A percentile compares a stretch with the other conserved stretches of the same genome.
These are phyloP conservation scores for Sebastes oblongus DNA, from an alignment of 2,797 vertebrate species.

Conservation along the genomic window DNA sequence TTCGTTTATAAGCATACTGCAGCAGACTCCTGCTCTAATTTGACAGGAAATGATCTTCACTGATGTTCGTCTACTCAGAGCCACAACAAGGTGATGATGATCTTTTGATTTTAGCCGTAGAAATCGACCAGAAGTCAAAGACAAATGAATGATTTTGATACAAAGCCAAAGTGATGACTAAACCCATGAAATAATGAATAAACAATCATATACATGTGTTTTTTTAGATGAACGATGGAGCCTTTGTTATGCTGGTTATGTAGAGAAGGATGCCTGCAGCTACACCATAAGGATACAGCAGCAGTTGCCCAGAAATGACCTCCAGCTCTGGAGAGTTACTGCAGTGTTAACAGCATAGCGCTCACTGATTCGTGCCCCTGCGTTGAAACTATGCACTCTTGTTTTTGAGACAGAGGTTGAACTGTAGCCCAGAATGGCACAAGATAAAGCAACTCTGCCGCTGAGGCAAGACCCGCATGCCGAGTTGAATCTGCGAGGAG, in stretches of 20 bases:
- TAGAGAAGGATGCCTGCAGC: slow-evolving; percentile 1
- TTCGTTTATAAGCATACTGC: slow-evolving; percentile 34
- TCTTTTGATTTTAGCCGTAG: background rate
- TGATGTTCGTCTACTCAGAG: slow-evolving; percentile 2
- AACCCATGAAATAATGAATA: background rate
- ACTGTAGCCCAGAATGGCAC: slow-evolving; percentile 7
- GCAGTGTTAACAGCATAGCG: slow-evolving; percentile 6
- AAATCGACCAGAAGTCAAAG: background rate
- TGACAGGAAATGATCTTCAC: slow-evolving; percentile 17
- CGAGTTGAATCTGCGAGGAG: slow-evolving; percentile 13
- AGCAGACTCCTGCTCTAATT: slow-evolving; percentile 1
- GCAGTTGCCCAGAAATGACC: slow-evolving; percentile 20
- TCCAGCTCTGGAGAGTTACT: slow-evolving; percentile 1
- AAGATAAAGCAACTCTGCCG: slow-evolving; percentile 32
- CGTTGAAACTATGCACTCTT: slow-evolving; percentile 4
- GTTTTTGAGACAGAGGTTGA: slow-evolving; percentile 32
- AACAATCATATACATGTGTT: background rate
- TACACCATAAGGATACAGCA: background rate
- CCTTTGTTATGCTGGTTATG: background rate
- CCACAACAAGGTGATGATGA: background rate
- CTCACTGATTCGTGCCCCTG: background rate
- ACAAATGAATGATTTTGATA: background rate
- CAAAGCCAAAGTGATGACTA: background rate
- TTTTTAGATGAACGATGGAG: background rate
- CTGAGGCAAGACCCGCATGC: slow-evolving; percentile 31